Evolutionary conservation across 2,888 invertebrate species (phyloP).

Genomic region (Arge pagana): DNA sequence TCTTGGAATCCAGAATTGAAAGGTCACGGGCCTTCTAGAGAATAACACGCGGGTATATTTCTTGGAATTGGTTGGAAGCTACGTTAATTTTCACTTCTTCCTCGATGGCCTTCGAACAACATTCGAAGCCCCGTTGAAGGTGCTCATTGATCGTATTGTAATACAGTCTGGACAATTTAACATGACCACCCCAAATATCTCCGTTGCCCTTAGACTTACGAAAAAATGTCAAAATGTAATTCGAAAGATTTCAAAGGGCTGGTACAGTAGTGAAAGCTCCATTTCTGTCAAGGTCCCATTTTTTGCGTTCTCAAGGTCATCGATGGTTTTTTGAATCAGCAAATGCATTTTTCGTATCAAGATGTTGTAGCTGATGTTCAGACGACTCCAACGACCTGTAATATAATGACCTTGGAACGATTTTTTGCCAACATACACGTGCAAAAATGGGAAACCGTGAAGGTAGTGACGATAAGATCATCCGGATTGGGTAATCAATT

Average conservation of each 20-base stretch:
- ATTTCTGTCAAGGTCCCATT: constrained; percentile 1
- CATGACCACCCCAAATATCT: constrained; percentile 6
- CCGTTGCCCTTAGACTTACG: background rate
- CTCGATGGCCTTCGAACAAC: background rate
- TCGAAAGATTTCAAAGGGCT: background rate
- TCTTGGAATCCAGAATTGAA: no score
- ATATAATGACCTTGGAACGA: no score
- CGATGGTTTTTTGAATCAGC: constrained; percentile 1
- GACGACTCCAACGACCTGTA: background rate
- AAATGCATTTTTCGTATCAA: background rate
- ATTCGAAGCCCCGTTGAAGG: background rate
- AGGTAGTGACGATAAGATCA: no score
- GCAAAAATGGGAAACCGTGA: no score
- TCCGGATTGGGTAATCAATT: no score
- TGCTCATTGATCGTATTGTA: background rate
- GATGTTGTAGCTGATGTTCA: constrained; percentile 1
- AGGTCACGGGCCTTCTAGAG: no score
- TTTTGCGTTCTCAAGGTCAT: constrained; percentile 1
- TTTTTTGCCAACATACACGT: no score
- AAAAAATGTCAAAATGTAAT: background rate
- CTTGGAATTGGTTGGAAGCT: no score
- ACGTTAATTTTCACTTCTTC: background rate
- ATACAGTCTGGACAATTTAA: background rate
- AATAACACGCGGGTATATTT: no score
- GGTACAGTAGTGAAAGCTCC: background rate